These are phyloP conservation scores for Chrysodeixis includens DNA, from an alignment of 2,888 invertebrate genomes.

Conservation along the genomic window DNA sequence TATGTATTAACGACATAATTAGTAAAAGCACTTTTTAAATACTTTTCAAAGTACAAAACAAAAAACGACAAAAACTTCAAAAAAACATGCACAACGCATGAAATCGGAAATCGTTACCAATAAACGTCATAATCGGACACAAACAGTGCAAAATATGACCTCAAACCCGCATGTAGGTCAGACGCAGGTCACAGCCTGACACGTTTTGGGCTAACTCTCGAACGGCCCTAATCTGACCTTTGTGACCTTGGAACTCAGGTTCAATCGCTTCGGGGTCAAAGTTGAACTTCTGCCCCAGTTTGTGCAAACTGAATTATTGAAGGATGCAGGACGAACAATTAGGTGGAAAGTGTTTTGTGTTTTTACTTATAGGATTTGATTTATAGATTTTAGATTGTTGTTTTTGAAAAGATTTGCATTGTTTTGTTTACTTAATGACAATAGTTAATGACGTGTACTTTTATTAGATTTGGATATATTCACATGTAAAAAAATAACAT, in stretches of 20 bases:
- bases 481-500: no score
- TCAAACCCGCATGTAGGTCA: constrained; percentile 80
- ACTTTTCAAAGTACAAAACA: no score
- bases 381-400: not conserved
- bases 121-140: constrained; percentile 17
- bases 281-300: constrained; percentile 63
- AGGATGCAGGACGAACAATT: constrained; percentile 28
- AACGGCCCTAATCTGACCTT: constrained; percentile 79
- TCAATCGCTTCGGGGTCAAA: constrained; percentile 71
- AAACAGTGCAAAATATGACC: constrained; percentile 67
- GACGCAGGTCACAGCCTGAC: constrained; percentile 68
- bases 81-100: no score
- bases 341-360: not conserved
- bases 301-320: constrained; percentile 40
- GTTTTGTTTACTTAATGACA: not conserved
- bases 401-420: no score
- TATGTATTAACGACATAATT: no score
- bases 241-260: constrained; percentile 76
- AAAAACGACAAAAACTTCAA: no score
- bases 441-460: not conserved
- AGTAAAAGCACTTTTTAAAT: no score
- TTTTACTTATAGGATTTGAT: not conserved
- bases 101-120: not conserved
- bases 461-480: not conserved
- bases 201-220: constrained; percentile 79